These are phyloP conservation scores for Perognathus longimembris DNA, from an alignment of 2,113 vertebrate species.

Conservation along the genomic window DNA sequence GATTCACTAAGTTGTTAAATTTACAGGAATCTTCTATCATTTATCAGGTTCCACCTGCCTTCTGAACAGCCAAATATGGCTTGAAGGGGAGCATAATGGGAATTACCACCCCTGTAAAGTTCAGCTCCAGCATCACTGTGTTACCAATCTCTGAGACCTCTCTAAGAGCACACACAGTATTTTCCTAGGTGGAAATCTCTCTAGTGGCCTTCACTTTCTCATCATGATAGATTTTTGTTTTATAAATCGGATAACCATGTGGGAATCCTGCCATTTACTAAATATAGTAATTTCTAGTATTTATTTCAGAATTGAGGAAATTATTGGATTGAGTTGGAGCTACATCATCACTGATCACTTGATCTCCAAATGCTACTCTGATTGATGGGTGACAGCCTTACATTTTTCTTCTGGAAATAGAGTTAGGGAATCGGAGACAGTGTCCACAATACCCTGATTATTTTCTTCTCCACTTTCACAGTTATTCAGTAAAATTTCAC, in stretches of 20 bases:
- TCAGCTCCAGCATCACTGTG: background rate
- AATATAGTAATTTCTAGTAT: background rate
- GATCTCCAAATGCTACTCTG: background rate
- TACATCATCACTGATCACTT: background rate
- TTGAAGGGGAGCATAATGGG: too few species aligned
- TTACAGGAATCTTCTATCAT: background rate
- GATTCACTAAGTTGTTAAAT: background rate
- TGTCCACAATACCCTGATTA: background rate
- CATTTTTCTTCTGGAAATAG: background rate
- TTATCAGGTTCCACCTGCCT: background rate
- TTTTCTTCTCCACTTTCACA: background rate
- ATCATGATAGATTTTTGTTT: background rate
- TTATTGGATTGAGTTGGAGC: too few species aligned
- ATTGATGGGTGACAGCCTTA: background rate
- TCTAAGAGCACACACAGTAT: background rate
- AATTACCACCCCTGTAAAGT: background rate
- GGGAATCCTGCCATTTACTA: background rate
- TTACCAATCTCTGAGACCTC: too few species aligned
- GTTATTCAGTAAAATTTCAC: background rate
- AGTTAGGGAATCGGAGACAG: background rate
- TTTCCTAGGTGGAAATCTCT: background rate
- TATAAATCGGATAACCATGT: background rate
- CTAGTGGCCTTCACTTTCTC: background rate
- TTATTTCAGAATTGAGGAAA: background rate
- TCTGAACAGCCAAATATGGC: background rate